A percentile compares a stretch with the other conserved stretches of the same genome.
phyloP scores from a whole-genome alignment of 2,888 invertebrate species.

The Plebejus anna region DNA sequence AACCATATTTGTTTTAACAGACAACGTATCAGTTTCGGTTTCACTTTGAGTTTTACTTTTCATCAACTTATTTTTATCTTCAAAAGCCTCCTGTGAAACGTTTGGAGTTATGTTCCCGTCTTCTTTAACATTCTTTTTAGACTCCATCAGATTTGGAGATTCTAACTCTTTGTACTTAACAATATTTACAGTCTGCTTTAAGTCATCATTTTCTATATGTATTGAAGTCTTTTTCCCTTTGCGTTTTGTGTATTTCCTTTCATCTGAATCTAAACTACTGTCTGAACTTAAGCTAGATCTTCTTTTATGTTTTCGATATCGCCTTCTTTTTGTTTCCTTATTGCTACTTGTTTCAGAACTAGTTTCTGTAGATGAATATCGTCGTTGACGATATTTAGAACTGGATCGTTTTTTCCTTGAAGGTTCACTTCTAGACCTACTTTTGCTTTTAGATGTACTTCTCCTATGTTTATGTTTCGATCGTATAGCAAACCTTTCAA shows the following conservation, averaged over 20 bases:
- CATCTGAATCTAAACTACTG: slow-evolving; percentile 68
- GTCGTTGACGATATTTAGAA: slow-evolving; percentile 60
- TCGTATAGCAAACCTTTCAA: slow-evolving; percentile 52
- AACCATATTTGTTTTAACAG: slow-evolving; percentile 72
- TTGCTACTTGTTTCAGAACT: slow-evolving; percentile 56
- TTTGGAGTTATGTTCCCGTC: slow-evolving; percentile 37
- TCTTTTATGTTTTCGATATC: slow-evolving; percentile 61
- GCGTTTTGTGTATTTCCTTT: slow-evolving; percentile 62
- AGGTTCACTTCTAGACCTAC: slow-evolving; percentile 47
- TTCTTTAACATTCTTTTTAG: slow-evolving; percentile 43
- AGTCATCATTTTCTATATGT: slow-evolving; percentile 65
- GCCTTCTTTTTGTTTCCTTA: slow-evolving; percentile 60
- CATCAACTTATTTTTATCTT: slow-evolving; percentile 47
- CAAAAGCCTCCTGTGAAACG: slow-evolving; percentile 45
- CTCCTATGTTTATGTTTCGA: slow-evolving; percentile 51
- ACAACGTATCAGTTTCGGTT: slow-evolving; percentile 72
- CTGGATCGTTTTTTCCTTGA: slow-evolving; percentile 51
- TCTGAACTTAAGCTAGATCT: slow-evolving; percentile 67
- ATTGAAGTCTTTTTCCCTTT: slow-evolving; percentile 73
- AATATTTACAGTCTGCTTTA: slow-evolving; percentile 72
- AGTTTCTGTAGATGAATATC: slow-evolving; percentile 28
- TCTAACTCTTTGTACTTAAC: slow-evolving; percentile 63
- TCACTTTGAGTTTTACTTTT: slow-evolving; percentile 64
- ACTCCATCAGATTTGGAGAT: slow-evolving; percentile 34
- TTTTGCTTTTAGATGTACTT: slow-evolving; percentile 53